Base-by-base conservation (phyloP, 2,113 vertebrate species). In the Pristiophorus japonicus region DNA sequence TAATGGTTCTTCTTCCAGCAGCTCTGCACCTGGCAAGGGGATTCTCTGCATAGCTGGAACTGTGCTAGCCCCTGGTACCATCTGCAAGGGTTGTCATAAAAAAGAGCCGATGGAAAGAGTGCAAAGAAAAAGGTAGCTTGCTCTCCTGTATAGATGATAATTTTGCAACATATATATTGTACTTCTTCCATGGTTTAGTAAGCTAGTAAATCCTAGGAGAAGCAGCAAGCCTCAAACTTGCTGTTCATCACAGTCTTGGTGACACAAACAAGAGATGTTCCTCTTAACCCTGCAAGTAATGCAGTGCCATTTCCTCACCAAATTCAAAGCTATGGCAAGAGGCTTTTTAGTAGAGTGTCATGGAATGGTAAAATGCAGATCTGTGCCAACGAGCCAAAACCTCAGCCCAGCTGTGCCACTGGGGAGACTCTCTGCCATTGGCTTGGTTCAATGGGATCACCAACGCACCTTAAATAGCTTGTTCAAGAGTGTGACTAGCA, bases 1-100 rank as follows among this genome's bases (percentile, higher is more conserved):
- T 1, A 99, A 98, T 34, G 99, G 99, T 96, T 99, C 99, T 96
- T 99, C 99, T 20, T 99, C 99, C 0, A 99, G 98, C 99, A 99
- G 99, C 96, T 99, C 99, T 16, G 99, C 99, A 55, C 99, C 99
- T 65, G 99, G 99, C 94, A 99, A 95, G 34, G 99, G 99, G 96
- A 99, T 99, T 95, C 99, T 98, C 96, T 99, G 99, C 97, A 99
- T 98, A 88, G 99, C 98, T 95, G 98, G 98, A 65, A 99, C 98
- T 0, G 98, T 97, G 0, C 98, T 98, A 95, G 98, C 97, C 59
- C 99, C 99, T 18, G 99, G 99, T 10, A 99, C 98, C 99, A 99
- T 99, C 99, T 99, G 96, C 90, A 70, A 51, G 1, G 30, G 10
- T 70, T 51, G 30, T 51, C 24, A 67, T 67, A 73, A 88, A 96